These are phyloP conservation scores for Gulo gulo DNA, from an alignment of 2,113 vertebrate genomes.

Conservation along the genomic window DNA sequence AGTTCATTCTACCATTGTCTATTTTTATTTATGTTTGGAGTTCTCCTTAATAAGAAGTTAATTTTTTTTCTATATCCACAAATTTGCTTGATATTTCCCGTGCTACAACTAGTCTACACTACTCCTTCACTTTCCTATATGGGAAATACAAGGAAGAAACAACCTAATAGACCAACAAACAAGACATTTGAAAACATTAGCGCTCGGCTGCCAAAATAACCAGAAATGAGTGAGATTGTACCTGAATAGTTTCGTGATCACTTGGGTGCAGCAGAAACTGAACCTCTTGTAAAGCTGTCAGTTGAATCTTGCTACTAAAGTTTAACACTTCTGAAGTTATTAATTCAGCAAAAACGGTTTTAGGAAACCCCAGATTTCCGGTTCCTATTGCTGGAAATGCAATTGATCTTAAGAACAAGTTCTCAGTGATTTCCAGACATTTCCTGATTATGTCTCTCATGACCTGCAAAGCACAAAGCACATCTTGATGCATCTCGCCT, in stretches of 20 bases:
- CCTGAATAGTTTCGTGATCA: slow-evolving; percentile 87
- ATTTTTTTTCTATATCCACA: background rate
- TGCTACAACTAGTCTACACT: background rate
- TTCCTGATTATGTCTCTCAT: slow-evolving; percentile 81
- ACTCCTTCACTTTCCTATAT: background rate
- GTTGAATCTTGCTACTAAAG: slow-evolving; percentile 83
- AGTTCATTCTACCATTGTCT: background rate
- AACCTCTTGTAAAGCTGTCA: slow-evolving; percentile 85
- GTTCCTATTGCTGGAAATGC: slow-evolving; percentile 92
- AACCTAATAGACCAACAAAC: background rate
- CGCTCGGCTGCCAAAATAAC: background rate
- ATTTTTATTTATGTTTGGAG: background rate
- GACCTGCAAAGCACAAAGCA: slow-evolving; percentile 79
- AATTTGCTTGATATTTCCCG: background rate
- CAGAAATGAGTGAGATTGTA: slow-evolving; percentile 63
- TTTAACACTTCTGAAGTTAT: slow-evolving; percentile 84
- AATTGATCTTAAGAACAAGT: slow-evolving; percentile 82
- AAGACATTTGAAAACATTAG: background rate
- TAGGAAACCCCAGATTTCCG: slow-evolving; percentile 90
- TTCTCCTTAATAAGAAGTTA: background rate
- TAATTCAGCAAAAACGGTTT: slow-evolving; percentile 79
- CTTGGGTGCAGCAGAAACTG: slow-evolving; percentile 84
- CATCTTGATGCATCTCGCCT: background rate
- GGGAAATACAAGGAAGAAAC: background rate
- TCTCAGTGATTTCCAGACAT: slow-evolving; percentile 86